Conservation (phyloP, 2,797 vertebrate genomes). For the Sparus aurata region DNA sequence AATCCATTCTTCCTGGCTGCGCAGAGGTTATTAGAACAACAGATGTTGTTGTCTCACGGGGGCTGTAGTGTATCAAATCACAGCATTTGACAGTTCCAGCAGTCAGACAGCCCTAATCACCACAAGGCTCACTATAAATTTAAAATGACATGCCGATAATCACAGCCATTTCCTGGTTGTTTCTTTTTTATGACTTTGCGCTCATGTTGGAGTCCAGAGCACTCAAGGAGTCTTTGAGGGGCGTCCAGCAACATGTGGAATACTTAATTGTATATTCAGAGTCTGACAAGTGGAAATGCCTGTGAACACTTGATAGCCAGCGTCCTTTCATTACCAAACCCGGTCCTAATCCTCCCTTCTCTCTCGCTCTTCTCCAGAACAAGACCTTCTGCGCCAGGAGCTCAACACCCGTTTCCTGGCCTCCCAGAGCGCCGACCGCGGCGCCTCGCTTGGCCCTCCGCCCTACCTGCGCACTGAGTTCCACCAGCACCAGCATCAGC, state of each 20-base stretch:
- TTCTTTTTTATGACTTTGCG: conserved; percentile 20
- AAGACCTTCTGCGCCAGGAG: conserved; percentile 98
- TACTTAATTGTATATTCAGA: neutral
- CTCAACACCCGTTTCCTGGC: conserved; percentile 98
- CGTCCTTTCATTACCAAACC: neutral
- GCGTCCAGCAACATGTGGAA: conserved; percentile 3
- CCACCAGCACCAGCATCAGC: conserved; percentile 97
- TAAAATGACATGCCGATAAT: conserved; percentile 60
- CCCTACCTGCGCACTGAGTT: conserved; percentile 99
- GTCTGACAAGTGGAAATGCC: neutral
- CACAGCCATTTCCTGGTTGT: conserved; percentile 44
- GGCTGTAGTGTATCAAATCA: conserved; percentile 58
- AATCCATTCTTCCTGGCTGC: conserved; percentile 61
- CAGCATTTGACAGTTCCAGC: conserved; percentile 53
- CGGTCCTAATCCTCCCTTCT: conserved; percentile 6
- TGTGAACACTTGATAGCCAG: neutral
- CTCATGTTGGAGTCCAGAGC: neutral
- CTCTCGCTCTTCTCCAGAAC: conserved; percentile 83
- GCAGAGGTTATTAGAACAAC: conserved; percentile 70
- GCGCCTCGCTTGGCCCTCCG: conserved; percentile 92
- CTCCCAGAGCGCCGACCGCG: conserved; percentile 95
- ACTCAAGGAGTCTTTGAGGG: conserved; percentile 1
- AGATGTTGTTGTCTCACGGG: conserved; percentile 61
- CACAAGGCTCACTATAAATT: conserved; percentile 32
- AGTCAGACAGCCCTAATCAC: conserved; percentile 58